Conservation (phyloP, 2,888 invertebrate species). For the Gisinianus flammeolus region DNA sequence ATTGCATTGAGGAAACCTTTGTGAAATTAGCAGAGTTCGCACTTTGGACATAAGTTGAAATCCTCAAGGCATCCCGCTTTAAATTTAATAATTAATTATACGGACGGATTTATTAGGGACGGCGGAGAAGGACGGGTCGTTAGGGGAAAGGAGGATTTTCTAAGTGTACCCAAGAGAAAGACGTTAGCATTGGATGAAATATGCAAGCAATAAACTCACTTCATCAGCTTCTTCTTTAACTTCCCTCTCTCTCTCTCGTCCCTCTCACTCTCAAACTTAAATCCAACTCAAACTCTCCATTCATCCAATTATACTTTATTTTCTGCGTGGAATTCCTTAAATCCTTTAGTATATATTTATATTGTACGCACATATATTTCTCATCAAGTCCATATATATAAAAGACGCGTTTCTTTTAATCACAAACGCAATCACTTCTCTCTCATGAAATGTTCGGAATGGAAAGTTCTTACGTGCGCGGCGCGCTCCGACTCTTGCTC, state of each 20-base stretch:
- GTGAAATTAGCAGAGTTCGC: conserved; percentile 2
- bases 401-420: not conserved
- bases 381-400: too few relatives aligned
- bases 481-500: too few relatives aligned
- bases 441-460: too few relatives aligned
- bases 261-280: not conserved
- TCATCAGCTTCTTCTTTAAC: conserved; percentile 5
- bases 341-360: not conserved
- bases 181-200: conserved; percentile 41
- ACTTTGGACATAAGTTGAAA: conserved; percentile 14
- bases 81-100: conserved; percentile 34
- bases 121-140: not conserved
- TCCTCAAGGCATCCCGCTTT: conserved; percentile 15
- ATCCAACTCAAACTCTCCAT: not conserved
- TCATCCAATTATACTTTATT: not conserved
- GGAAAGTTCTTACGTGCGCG: too few relatives aligned
- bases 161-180: conserved; percentile 26
- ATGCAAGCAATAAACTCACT: conserved; percentile 38
- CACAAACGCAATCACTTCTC: not conserved
- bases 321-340: not conserved
- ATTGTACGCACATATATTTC: not conserved
- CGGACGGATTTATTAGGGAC: conserved; percentile 22
- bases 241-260: conserved; percentile 13
- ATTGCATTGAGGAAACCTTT: conserved; percentile 1
- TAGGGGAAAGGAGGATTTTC: conserved; percentile 17